phyloP scores from a whole-genome alignment of 2,888 invertebrate species.

The Candidula unifasciata region DNA sequence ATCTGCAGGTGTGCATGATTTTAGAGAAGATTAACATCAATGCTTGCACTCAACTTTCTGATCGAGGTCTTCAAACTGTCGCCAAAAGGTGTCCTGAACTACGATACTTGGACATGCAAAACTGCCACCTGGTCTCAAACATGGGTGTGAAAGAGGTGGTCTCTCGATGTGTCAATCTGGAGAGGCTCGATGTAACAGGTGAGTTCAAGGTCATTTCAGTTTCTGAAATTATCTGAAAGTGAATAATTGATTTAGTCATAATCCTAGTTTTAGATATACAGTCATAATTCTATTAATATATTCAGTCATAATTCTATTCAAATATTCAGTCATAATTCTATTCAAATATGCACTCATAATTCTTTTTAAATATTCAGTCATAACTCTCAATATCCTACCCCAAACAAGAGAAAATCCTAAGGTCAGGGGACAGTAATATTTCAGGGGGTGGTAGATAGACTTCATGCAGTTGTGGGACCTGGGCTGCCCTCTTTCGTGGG shows the following conservation, averaged over 20 bases:
- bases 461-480: too few relatives aligned
- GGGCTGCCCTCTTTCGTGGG: too few relatives aligned
- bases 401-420: too few relatives aligned
- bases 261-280: too few relatives aligned
- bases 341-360: too few relatives aligned
- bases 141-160: conserved; percentile 87
- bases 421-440: too few relatives aligned
- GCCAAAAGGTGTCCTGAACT: conserved; percentile 89
- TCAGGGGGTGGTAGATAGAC: too few relatives aligned
- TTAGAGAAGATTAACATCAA: conserved; percentile 84
- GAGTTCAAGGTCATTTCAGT: conserved; percentile 48
- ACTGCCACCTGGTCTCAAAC: conserved; percentile 86
- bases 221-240: neutral
- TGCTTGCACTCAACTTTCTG: conserved; percentile 86
- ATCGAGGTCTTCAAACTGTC: conserved; percentile 86
- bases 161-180: conserved; percentile 87
- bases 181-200: conserved; percentile 92
- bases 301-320: too few relatives aligned
- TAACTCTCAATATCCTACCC: too few relatives aligned
- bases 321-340: neutral
- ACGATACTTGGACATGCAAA: conserved; percentile 88
- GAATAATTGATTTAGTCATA: neutral
- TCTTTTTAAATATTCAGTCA: too few relatives aligned
- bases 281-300: too few relatives aligned
- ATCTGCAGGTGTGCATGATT: conserved; percentile 81